Conservation (phyloP, 2,113 vertebrate genomes). For the Labrus mixtus region DNA sequence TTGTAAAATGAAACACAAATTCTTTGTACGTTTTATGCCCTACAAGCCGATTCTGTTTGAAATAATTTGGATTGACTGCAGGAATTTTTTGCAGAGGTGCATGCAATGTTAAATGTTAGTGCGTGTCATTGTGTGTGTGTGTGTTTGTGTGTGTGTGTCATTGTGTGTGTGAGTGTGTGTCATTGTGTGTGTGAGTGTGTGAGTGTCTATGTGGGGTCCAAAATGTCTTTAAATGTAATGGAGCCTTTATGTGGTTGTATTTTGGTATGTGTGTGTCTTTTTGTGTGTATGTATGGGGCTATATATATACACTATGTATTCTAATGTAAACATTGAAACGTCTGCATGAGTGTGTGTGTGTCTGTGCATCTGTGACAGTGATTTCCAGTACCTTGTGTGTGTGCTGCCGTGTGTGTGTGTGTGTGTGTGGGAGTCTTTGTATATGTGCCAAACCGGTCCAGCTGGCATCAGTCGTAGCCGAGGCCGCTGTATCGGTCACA, state of each 20-base stretch:
- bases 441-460: slow-evolving; percentile 73
- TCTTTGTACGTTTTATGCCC: not conserved
- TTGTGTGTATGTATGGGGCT: not conserved
- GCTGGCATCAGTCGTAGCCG: slow-evolving; percentile 75
- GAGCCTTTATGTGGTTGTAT: slow-evolving; percentile 20
- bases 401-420: slow-evolving; percentile 31
- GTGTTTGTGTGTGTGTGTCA: slow-evolving; percentile 6
- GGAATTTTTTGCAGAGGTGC: slow-evolving; percentile 1
- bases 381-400: slow-evolving; percentile 34
- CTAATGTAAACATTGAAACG: slow-evolving; percentile 36
- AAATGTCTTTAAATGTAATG: slow-evolving; percentile 15
- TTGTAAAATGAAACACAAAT: too few relatives aligned
- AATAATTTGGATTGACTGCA: slow-evolving; percentile 1
- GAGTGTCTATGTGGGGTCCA: not conserved
- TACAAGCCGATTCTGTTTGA: not conserved
- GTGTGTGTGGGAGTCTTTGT: slow-evolving; percentile 65
- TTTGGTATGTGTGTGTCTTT: slow-evolving; percentile 21
- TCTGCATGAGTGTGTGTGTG: slow-evolving; percentile 19
- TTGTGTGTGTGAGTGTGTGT: not conserved
- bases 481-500: slow-evolving; percentile 71
- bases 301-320: slow-evolving; percentile 11
- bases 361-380: slow-evolving; percentile 38
- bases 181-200: slow-evolving; percentile 16
- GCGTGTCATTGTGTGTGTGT: not conserved
- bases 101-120: not conserved